Evolutionary conservation across 1,140 invertebrate genomes (phyloP), one percentile per base, ranked within the genome.

Genomic region (Pygmarrhopalites habei): DNA sequence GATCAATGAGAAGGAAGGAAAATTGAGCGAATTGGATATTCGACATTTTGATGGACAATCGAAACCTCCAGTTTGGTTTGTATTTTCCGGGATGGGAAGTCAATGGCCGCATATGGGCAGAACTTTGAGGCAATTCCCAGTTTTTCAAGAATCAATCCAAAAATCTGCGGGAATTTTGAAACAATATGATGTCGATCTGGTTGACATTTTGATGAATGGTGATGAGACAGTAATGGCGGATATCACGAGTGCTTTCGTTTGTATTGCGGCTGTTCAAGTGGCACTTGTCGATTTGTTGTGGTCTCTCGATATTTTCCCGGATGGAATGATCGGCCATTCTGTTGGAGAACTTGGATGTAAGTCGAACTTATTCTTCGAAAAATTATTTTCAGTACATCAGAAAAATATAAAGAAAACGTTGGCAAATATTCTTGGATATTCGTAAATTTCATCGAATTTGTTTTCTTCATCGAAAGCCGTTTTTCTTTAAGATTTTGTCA

Each of bases 241-340:
- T 72, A 85, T 93, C 10, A 70, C 94, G 1, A 85, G 92, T 72
- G 88, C 89, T 0, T 97, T 98, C 77, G 83, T 96, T 5, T 86
- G 87, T 0, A 97, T 98, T 71, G 91, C 92, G 29, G 89, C 92
- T 30, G 87, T 97, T 73, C 95, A 98, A 79, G 85, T 87, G 57
- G 94, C 90, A 12, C 76, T 98, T 1, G 86, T 92, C 1, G 93
- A 98, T 76, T 72, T 93, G 23, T 77, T 98, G n/a, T 83, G 77
- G 39, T 78, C 78, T 2, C 68, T 96, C 41, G 88, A 85, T 58
- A 81, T 98, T 15, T 77, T 83, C 52, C 90, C 93, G 10, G 92
- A 97, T 76, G 93, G 92, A 52, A 93, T 98, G 70, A 78, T 98
- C 44, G 95, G 95, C 1, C 95, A 98, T 75, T 98, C 94, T 0